Conservation (phyloP, 2,888 invertebrate species). For the Luperina nickerlii region DNA sequence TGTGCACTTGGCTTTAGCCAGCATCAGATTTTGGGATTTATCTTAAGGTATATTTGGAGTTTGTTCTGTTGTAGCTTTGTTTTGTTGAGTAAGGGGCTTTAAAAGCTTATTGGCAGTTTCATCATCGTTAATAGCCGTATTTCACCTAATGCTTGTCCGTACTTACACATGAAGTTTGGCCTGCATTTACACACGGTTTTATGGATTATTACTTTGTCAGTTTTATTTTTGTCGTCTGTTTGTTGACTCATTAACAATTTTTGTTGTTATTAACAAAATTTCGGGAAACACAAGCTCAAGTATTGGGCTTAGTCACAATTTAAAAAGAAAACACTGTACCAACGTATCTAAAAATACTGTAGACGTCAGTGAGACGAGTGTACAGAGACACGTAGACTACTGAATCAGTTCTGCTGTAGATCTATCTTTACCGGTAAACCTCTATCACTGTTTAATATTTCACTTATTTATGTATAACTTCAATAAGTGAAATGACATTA, state of each 20-base stretch:
- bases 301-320: conserved; percentile 41
- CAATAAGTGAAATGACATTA: no score
- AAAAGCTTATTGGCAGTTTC: conserved; percentile 6
- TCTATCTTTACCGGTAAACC: conserved; percentile 31
- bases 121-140: neutral
- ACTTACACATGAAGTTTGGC: neutral
- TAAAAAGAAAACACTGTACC: conserved; percentile 45
- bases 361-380: conserved; percentile 61
- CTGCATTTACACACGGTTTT: neutral
- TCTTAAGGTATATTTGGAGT: conserved; percentile 46
- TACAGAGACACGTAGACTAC: conserved; percentile 36
- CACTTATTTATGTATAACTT: neutral
- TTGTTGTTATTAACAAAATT: neutral
- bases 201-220: neutral
- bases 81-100: conserved; percentile 2
- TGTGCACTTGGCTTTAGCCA: conserved; percentile 55
- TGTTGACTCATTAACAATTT: conserved; percentile 1
- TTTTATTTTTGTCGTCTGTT: neutral
- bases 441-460: conserved; percentile 18
- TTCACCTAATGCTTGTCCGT: neutral
- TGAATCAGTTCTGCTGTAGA: conserved; percentile 46
- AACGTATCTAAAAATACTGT: conserved; percentile 58
- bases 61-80: conserved; percentile 1
- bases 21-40: conserved; percentile 58
- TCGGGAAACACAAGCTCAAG: conserved; percentile 8